Evolutionary conservation across 2,113 vertebrate genomes (phyloP), one percentile per base, ranked within the genome.

Genomic region (Actenoides hombroni): DNA sequence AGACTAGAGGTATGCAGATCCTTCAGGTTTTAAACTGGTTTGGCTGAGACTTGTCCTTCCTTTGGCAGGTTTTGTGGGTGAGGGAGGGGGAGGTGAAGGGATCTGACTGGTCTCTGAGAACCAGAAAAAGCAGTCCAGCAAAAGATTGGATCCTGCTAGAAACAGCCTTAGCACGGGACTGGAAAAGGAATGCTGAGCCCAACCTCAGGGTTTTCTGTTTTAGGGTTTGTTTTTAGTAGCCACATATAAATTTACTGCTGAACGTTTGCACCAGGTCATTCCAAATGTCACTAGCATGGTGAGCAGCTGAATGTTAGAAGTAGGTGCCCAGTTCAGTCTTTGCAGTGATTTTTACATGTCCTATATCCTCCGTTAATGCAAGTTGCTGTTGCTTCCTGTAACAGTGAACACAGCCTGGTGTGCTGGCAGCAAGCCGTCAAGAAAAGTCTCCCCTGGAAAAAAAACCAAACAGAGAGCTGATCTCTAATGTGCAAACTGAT

Each of bases 81-180:
- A 88, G 75, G 83, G 71, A 92, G 48, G 49, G 44, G 83, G 81
- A 63, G 54, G 46, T 13, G 24, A 78, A 96, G 79, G 75, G 64
- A 92, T 78, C 94, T 18, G 4, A 80, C 90, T 35, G 4, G 85
- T 92, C 92, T 70, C 60, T 75, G 73, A 31, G 60, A 97, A 97
- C 93, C 86, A 77, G 96, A 96, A 90, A 95, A 96, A 92, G 92
- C 92, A 88, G 96, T 90, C 56, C 37, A 28, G 83, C 33, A 56
- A 53, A 88, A 79, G 76, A 57, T 51, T 0, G 4, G 46, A 63
- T 93, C 64, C 87, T 85, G 57, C 73, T 83, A 56, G 39, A 46
- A 92, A 19, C 68, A 48, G 13, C 33, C n/a, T 73, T 57, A 82
- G 25, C 24, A 16, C 2, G 0, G 21, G 78, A 81, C 40, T 33